Evolutionary conservation across 2,888 invertebrate species (phyloP).

Genomic region (Bombylius major): DNA sequence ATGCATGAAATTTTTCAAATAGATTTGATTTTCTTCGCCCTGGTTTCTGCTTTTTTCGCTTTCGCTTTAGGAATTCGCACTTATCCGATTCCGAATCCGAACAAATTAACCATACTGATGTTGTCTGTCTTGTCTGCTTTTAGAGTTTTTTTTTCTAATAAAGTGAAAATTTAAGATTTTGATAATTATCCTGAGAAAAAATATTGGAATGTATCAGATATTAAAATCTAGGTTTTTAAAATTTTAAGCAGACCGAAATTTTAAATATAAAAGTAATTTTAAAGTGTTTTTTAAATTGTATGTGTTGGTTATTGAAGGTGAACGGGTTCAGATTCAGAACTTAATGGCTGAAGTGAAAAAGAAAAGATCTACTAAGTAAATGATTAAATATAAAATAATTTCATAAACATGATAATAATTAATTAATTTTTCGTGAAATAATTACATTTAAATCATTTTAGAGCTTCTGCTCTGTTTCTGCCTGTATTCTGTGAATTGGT

Average conservation of each 20-base stretch:
- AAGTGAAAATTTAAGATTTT: too few relatives aligned
- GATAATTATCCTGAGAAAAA: neutral
- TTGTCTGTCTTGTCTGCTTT: conserved; percentile 10
- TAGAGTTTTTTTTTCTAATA: neutral
- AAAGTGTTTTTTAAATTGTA: neutral
- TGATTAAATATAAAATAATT: too few relatives aligned
- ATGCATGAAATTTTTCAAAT: too few relatives aligned
- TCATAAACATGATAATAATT: too few relatives aligned
- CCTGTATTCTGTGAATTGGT: neutral
- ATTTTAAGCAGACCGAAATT: neutral
- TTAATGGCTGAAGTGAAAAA: too few relatives aligned
- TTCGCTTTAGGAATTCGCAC: conserved; percentile 1
- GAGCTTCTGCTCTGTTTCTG: neutral
- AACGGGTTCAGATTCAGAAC: neutral
- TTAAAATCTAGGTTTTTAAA: neutral
- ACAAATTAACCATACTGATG: conserved; percentile 3
- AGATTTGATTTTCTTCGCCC: neutral
- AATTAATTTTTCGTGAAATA: too few relatives aligned
- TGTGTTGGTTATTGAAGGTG: neutral
- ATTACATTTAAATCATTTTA: neutral
- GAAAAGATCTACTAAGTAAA: too few relatives aligned
- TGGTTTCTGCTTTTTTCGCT: neutral
- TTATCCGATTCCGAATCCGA: neutral
- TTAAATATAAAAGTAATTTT: neutral
- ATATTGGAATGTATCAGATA: neutral